Evolutionary conservation across 2,113 vertebrate genomes (phyloP).

Genomic region (Romanogobio albipinnatus): DNA sequence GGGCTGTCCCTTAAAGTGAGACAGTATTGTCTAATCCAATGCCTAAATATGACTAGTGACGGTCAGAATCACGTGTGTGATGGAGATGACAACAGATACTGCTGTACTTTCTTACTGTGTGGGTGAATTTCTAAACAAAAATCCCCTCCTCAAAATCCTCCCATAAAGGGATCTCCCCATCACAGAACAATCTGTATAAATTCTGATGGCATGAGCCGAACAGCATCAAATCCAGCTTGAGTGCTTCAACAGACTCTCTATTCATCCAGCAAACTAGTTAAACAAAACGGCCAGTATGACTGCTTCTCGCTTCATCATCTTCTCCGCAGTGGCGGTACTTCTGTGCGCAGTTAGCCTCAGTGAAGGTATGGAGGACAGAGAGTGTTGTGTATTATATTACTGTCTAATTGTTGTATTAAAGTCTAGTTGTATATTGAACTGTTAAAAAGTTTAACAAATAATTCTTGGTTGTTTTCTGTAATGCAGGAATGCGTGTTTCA

Average conservation of each 20-base stretch:
- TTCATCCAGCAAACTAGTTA: background rate
- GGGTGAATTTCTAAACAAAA: background rate
- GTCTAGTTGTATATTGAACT: background rate
- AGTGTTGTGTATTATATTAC: background rate
- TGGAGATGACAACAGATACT: background rate
- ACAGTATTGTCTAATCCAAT: too few relatives aligned
- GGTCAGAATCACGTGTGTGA: background rate
- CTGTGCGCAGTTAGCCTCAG: constrained; percentile 63
- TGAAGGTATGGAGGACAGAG: constrained; percentile 64
- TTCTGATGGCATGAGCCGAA: background rate
- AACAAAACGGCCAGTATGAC: constrained; percentile 61
- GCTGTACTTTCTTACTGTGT: constrained; percentile 9
- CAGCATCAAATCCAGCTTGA: background rate
- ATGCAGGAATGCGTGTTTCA: constrained; percentile 65
- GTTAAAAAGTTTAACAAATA: too few relatives aligned
- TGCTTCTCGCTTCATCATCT: constrained; percentile 63
- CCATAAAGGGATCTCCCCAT: constrained; percentile 15
- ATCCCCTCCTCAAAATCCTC: background rate
- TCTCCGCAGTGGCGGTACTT: constrained; percentile 63
- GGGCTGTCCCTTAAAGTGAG: background rate
- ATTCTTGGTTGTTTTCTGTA: background rate
- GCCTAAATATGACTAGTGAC: background rate
- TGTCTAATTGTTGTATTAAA: background rate
- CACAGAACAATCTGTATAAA: constrained; percentile 31
- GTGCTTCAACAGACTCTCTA: background rate